Conservation (phyloP, 2,797 vertebrate species). For the Clarias laeviceps region DNA sequence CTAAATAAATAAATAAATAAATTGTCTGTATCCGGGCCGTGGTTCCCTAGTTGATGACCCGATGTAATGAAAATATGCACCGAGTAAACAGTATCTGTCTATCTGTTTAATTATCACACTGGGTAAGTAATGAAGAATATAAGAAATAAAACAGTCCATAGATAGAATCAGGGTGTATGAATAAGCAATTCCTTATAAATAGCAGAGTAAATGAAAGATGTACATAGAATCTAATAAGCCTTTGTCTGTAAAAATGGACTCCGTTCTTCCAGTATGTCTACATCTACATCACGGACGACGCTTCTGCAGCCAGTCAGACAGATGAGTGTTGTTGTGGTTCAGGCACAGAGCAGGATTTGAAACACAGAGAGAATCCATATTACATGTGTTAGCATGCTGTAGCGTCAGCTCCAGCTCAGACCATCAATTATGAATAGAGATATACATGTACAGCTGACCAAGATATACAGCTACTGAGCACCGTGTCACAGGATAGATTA, state of each 20-base stretch:
- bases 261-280: too few species aligned
- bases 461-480: conserved; percentile 79
- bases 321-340: conserved; percentile 41
- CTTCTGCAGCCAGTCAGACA: conserved; percentile 39
- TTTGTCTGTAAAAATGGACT: neutral
- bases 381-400: conserved; percentile 83
- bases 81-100: neutral
- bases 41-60: too few species aligned
- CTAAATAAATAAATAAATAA: neutral
- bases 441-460: conserved; percentile 69
- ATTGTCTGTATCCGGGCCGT: too few species aligned
- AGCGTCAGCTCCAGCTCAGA: conserved; percentile 80
- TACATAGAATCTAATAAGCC: neutral
- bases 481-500: conserved; percentile 82
- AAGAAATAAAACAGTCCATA: neutral
- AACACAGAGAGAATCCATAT: conserved; percentile 84
- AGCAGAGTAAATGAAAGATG: neutral
- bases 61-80: neutral
- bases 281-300: conserved; percentile 19
- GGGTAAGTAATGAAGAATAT: neutral
- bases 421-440: conserved; percentile 98
- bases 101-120: neutral
- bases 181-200: neutral
- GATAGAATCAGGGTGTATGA: neutral
- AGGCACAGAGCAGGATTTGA: conserved; percentile 54